Conservation (phyloP, 2,797 vertebrate genomes). For the Nannoperca australis region DNA sequence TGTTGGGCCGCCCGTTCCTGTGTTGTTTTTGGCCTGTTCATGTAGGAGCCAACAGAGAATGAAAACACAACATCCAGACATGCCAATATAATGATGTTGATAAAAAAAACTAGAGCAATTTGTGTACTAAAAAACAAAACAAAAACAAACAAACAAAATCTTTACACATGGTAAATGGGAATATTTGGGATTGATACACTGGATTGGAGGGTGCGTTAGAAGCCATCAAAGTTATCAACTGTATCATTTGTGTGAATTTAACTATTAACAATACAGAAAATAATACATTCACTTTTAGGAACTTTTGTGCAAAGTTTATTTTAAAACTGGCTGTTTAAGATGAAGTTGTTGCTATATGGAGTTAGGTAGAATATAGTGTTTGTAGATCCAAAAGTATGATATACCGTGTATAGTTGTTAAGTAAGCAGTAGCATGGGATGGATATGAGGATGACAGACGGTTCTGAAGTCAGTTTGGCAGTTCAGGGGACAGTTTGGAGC, state of each 20-base stretch:
- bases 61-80: conserved; percentile 49
- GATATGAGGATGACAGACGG: conserved; percentile 76
- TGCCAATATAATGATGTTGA: conserved; percentile 43
- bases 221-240: conserved; percentile 48
- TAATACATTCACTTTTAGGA: neutral
- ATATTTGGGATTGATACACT: conserved; percentile 39
- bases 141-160: neutral
- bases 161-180: conserved; percentile 33
- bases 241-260: conserved; percentile 16
- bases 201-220: conserved; percentile 8
- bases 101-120: conserved; percentile 30
- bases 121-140: conserved; percentile 1
- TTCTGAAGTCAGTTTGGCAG: conserved; percentile 78
- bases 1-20: conserved; percentile 27
- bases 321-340: neutral
- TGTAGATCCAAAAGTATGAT: conserved; percentile 45
- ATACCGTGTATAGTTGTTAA: conserved; percentile 65
- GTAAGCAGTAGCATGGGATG: conserved; percentile 62
- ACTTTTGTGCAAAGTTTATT: conserved; percentile 16
- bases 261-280: neutral
- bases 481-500: conserved; percentile 78
- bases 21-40: conserved; percentile 59
- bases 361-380: neutral
- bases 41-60: conserved; percentile 26
- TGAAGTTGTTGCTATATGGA: neutral